Conservation (phyloP, 2,888 invertebrate species). For the Thecophora atra region DNA sequence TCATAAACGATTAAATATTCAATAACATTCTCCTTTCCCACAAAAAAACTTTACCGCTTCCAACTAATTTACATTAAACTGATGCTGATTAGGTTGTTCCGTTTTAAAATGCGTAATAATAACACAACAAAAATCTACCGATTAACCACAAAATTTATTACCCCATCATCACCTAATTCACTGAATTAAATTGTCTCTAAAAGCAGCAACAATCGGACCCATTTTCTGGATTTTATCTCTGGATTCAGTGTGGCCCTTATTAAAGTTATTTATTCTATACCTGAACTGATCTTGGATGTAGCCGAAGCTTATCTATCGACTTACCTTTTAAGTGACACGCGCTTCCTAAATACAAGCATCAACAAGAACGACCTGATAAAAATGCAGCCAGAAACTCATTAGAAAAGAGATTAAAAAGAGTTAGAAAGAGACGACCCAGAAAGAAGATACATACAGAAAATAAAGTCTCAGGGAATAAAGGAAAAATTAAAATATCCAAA, state of each 20-base stretch:
- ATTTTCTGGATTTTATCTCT: not conserved
- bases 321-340: slow-evolving; percentile 12
- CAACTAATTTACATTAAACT: too few relatives aligned
- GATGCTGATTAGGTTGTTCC: too few relatives aligned
- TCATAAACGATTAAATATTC: too few relatives aligned
- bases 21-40: too few relatives aligned
- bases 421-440: not conserved
- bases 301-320: not conserved
- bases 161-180: slow-evolving; percentile 13
- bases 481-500: too few relatives aligned
- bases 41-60: too few relatives aligned
- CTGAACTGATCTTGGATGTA: not conserved
- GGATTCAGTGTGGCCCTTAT: slow-evolving; percentile 10
- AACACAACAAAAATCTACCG: not conserved
- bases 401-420: not conserved
- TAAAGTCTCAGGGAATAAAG: too few relatives aligned
- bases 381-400: not conserved
- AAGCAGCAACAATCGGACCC: not conserved
- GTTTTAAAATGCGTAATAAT: not conserved
- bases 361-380: not conserved
- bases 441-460: not conserved
- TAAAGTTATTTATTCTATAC: slow-evolving; percentile 1
- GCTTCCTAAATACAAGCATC: not conserved
- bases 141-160: slow-evolving; percentile 15
- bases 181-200: slow-evolving; percentile 3